Percentiles rank a stretch among this genome's conserved stretches.
Evolutionary conservation across 1,140 invertebrate species (phyloP).

Genomic region (Bombus haemorrhoidalis): DNA sequence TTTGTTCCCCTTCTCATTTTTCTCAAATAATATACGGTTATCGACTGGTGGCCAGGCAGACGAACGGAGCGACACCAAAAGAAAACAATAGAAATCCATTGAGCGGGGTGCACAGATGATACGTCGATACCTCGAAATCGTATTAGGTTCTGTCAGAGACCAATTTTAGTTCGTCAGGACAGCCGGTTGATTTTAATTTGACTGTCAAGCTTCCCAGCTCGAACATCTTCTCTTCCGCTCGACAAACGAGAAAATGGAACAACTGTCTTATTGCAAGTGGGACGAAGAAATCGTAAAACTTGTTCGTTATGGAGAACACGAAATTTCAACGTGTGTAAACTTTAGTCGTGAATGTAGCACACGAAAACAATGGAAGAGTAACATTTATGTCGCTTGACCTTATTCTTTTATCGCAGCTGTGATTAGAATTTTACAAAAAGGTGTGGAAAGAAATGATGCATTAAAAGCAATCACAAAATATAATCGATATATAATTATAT

Average conservation of each 20-base stretch:
- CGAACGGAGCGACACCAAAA: slow-evolving; percentile 32
- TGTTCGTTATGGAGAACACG: background rate
- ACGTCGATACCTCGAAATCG: slow-evolving; percentile 61
- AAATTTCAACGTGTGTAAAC: background rate
- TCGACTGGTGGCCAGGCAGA: slow-evolving; percentile 40
- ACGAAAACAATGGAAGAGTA: no score
- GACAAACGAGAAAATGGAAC: slow-evolving; percentile 27
- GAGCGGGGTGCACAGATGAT: slow-evolving; percentile 49
- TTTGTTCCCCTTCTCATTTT: slow-evolving; percentile 15
- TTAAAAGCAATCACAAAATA: no score
- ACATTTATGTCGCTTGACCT: no score
- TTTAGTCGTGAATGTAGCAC: no score
- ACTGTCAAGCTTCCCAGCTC: slow-evolving; percentile 39
- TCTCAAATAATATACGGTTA: slow-evolving; percentile 28
- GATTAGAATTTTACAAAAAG: no score
- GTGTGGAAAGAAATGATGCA: no score
- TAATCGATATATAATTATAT: no score
- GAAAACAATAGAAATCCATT: slow-evolving; percentile 64
- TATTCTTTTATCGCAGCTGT: no score
- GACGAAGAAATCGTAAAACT: background rate
- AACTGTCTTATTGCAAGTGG: background rate
- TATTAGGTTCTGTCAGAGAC: slow-evolving; percentile 63
- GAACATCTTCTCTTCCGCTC: slow-evolving; percentile 1
- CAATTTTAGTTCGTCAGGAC: slow-evolving; percentile 48
- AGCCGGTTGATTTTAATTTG: slow-evolving; percentile 60